Percentiles rank a stretch among this genome's conserved stretches.
These are phyloP conservation scores for Leucoraja ocellata DNA, from an alignment of 2,797 vertebrate species.

Conservation along the genomic window DNA sequence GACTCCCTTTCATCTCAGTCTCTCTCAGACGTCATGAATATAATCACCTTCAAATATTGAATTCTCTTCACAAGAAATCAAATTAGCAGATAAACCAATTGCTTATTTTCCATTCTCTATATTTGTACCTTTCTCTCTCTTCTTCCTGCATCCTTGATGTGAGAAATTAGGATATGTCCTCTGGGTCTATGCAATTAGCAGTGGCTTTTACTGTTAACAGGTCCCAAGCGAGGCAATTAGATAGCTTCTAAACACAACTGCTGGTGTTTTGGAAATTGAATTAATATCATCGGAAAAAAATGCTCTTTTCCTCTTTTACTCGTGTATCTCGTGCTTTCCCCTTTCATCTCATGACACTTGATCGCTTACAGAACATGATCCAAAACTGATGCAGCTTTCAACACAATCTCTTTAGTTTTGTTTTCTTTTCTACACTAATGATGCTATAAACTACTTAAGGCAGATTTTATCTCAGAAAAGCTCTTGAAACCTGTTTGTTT, in stretches of 20 bases:
- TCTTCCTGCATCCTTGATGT: background rate
- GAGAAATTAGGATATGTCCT: background rate
- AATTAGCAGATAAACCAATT: background rate
- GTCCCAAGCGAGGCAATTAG: background rate
- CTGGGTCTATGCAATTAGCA: background rate
- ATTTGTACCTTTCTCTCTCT: background rate
- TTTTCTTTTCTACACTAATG: background rate
- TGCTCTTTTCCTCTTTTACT: background rate
- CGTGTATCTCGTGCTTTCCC: background rate
- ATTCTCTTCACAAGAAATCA: background rate
- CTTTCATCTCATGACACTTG: background rate
- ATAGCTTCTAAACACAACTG: background rate
- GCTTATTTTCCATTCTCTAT: background rate
- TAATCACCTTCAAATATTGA: background rate
- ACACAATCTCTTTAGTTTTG: background rate
- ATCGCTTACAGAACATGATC: background rate
- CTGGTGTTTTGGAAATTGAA: background rate
- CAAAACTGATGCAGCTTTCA: background rate
- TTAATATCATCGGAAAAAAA: background rate
- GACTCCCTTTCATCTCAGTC: background rate
- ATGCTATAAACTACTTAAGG: background rate
- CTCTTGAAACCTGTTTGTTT: background rate
- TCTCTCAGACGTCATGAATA: background rate
- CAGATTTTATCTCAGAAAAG: background rate
- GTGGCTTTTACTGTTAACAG: background rate